Conservation (phyloP, 1,140 invertebrate species). For the Drosophila suzukii region DNA sequence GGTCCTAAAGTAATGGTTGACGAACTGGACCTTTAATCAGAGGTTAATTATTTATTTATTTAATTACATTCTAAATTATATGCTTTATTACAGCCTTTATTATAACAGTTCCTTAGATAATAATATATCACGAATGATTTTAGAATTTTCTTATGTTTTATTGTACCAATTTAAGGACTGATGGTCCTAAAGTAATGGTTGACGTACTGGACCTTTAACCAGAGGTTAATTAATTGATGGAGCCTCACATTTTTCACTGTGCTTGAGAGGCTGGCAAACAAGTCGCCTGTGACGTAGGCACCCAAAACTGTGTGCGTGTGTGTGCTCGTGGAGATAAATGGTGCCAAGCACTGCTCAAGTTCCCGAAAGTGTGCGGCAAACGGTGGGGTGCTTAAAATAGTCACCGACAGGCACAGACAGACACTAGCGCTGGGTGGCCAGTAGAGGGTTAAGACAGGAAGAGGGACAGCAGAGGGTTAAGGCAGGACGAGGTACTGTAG, state of each 20-base stretch:
- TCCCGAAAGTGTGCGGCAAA: conserved; percentile 39
- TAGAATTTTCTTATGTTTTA: not conserved
- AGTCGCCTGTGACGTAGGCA: conserved; percentile 49
- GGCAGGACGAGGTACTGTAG: too few relatives aligned
- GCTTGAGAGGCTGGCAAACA: conserved; percentile 47
- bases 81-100: too few relatives aligned
- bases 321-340: conserved; percentile 46
- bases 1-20: too few relatives aligned
- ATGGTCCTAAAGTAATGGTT: not conserved
- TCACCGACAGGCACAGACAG: conserved; percentile 53
- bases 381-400: conserved; percentile 55
- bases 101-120: not conserved
- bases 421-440: conserved; percentile 22
- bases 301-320: conserved; percentile 6
- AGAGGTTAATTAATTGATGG: conserved; percentile 21
- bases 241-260: conserved; percentile 22
- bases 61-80: too few relatives aligned
- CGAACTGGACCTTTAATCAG: too few relatives aligned
- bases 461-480: not conserved
- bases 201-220: not conserved
- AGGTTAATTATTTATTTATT: too few relatives aligned
- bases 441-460: not conserved
- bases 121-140: not conserved
- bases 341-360: conserved; percentile 61
- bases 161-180: not conserved